Evolutionary conservation across 35 echinoderm and acorn worm genomes (phyloP).

Genomic region (Heliocidaris erythrogramma): DNA sequence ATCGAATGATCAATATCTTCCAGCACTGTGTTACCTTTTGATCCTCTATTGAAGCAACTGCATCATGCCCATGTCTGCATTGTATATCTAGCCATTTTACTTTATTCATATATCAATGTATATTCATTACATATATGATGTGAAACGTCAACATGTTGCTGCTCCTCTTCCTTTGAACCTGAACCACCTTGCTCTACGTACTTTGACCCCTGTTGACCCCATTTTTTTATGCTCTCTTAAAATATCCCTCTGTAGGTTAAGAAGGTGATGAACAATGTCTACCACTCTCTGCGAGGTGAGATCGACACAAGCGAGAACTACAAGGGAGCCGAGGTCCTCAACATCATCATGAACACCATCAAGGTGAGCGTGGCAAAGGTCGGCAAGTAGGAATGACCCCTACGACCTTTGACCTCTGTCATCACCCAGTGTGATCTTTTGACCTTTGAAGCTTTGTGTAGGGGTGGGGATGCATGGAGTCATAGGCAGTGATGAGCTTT

Average conservation of each 20-base stretch:
- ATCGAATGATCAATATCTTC: too few relatives aligned
- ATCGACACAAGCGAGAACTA: conserved; percentile 83
- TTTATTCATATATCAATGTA: too few relatives aligned
- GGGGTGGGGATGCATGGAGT: not conserved
- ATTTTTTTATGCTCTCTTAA: not conserved
- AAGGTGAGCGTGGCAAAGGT: conserved; percentile 93
- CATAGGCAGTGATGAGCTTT: not conserved
- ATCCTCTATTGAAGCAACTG: too few relatives aligned
- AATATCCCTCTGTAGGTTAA: conserved; percentile 64
- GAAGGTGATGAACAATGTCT: conserved; percentile 99
- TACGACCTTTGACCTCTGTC: not conserved
- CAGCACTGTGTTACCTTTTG: too few relatives aligned
- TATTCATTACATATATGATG: too few relatives aligned
- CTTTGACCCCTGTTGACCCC: not conserved
- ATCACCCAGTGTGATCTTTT: not conserved
- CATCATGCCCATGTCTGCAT: too few relatives aligned
- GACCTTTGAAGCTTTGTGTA: conserved; percentile 2
- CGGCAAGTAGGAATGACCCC: conserved; percentile 56
- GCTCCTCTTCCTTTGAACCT: not conserved
- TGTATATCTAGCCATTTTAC: too few relatives aligned
- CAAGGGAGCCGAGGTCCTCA: conserved; percentile 85
- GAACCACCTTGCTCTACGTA: not conserved
- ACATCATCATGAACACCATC: conserved; percentile 98
- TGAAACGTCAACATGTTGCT: too few relatives aligned
- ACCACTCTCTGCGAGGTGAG: conserved; percentile 89